Conservation (phyloP, 1,140 invertebrate genomes). For the Euborellia annulipes region DNA sequence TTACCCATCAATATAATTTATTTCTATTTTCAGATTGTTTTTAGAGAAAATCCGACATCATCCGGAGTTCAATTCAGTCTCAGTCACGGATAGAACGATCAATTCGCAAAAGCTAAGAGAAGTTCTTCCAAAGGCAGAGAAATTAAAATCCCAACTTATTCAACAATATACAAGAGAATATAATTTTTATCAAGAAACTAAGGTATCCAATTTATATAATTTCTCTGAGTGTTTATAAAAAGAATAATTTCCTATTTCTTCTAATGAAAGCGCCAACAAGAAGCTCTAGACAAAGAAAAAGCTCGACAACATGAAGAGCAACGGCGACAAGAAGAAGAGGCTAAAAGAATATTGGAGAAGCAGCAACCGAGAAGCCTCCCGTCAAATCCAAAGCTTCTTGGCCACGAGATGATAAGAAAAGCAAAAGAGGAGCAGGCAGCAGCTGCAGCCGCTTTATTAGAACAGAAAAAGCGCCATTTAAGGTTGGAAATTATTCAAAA, state of each 20-base stretch:
- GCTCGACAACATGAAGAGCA: conserved; percentile 9
- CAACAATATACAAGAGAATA: conserved; percentile 62
- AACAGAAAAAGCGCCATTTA: background rate
- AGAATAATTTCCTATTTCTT: background rate
- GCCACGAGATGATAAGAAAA: conserved; percentile 14
- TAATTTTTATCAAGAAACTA: conserved; percentile 42
- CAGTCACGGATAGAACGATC: conserved; percentile 44
- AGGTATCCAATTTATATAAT: conserved; percentile 25
- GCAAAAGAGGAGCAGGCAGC: conserved; percentile 11
- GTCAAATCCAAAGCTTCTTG: background rate
- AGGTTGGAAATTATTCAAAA: conserved; percentile 2
- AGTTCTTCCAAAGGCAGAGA: conserved; percentile 71
- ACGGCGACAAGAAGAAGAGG: conserved; percentile 16
- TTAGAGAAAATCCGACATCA: conserved; percentile 78
- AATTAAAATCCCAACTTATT: conserved; percentile 59
- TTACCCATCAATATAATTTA: background rate
- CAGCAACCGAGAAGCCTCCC: too few relatives aligned
- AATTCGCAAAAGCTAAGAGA: conserved; percentile 58
- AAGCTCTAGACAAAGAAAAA: conserved; percentile 3
- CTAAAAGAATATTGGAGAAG: background rate
- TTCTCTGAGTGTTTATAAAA: conserved; percentile 1
- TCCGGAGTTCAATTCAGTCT: conserved; percentile 59
- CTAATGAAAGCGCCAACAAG: background rate
- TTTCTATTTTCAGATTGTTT: conserved; percentile 48
- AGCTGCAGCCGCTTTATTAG: background rate